These are phyloP conservation scores for Baronia brevicornis DNA, from an alignment of 2,888 invertebrate genomes.

Conservation along the genomic window DNA sequence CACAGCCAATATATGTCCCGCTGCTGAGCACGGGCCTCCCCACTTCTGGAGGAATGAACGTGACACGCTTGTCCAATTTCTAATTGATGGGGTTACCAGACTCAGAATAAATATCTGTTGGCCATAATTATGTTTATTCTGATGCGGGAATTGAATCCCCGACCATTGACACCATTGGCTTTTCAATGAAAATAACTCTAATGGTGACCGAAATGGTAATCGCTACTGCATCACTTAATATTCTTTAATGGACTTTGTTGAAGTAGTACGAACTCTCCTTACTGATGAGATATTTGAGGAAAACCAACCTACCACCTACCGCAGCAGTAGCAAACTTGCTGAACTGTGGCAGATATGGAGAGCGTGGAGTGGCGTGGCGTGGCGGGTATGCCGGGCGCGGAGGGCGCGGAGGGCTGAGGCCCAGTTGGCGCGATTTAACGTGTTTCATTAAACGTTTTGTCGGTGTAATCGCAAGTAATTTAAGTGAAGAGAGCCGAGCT, in stretches of 20 bases:
- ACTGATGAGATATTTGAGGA: constrained; percentile 73
- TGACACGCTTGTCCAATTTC: too few species aligned
- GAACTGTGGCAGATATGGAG: constrained; percentile 47
- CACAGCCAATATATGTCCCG: too few species aligned
- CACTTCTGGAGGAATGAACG: too few species aligned
- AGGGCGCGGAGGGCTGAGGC: constrained; percentile 35
- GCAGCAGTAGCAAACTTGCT: constrained; percentile 65
- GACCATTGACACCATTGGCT: too few species aligned
- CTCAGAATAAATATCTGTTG: too few species aligned
- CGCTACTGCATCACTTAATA: constrained; percentile 65
- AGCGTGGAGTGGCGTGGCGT: constrained; percentile 24
- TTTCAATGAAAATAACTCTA: constrained; percentile 66
- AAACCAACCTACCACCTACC: constrained; percentile 67
- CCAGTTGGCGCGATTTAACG: constrained; percentile 71
- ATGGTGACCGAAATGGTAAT: constrained; percentile 69
- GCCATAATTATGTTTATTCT: too few species aligned
- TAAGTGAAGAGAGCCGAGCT: constrained; percentile 74
- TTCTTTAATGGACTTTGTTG: constrained; percentile 71
- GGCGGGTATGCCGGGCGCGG: constrained; percentile 27
- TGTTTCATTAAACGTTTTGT: constrained; percentile 75
- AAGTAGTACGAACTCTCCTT: constrained; percentile 73
- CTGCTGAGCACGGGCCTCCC: too few species aligned
- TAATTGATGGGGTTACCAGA: too few species aligned
- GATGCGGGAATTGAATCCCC: too few species aligned
- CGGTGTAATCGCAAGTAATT: constrained; percentile 75